phyloP scores from a whole-genome alignment of 2,888 invertebrate species.

The Bombylius discolor region DNA sequence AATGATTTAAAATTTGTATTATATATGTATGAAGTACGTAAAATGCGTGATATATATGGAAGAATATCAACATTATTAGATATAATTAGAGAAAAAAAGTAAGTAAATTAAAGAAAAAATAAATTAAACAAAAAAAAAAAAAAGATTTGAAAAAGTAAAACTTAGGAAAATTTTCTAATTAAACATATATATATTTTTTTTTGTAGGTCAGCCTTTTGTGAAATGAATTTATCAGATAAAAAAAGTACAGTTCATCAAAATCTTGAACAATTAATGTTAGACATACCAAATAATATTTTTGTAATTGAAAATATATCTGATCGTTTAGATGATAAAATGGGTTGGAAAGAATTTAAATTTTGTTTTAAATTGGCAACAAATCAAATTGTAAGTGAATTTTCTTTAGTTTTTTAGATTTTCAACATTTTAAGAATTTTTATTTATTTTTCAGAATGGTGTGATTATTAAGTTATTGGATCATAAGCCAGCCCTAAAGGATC shows the following conservation, averaged over 20 bases:
- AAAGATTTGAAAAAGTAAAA: background rate
- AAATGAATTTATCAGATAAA: conserved; percentile 46
- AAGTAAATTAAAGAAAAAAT: background rate
- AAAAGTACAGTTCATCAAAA: conserved; percentile 47
- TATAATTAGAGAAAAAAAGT: conserved; percentile 30
- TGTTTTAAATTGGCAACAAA: conserved; percentile 49
- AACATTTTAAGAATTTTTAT: background rate
- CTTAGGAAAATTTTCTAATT: background rate
- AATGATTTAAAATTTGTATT: conserved; percentile 32
- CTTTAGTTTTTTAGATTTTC: background rate
- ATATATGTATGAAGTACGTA: conserved; percentile 32
- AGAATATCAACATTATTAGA: conserved; percentile 27
- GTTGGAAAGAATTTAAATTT: conserved; percentile 49
- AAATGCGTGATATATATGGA: conserved; percentile 34
- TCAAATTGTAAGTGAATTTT: conserved; percentile 45
- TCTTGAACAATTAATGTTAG: conserved; percentile 48
- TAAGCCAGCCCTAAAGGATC: conserved; percentile 38
- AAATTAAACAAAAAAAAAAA: too few species aligned
- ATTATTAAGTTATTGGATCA: conserved; percentile 40
- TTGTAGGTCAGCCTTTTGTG: conserved; percentile 45
- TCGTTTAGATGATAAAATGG: conserved; percentile 48
- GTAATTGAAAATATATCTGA: conserved; percentile 48
- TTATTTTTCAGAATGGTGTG: conserved; percentile 38
- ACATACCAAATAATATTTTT: conserved; percentile 47
- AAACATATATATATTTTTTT: background rate